Percentiles rank a stretch among this genome's conserved stretches.
Conservation (phyloP, 2,888 invertebrate species). For the Hyles lineata region DNA sequence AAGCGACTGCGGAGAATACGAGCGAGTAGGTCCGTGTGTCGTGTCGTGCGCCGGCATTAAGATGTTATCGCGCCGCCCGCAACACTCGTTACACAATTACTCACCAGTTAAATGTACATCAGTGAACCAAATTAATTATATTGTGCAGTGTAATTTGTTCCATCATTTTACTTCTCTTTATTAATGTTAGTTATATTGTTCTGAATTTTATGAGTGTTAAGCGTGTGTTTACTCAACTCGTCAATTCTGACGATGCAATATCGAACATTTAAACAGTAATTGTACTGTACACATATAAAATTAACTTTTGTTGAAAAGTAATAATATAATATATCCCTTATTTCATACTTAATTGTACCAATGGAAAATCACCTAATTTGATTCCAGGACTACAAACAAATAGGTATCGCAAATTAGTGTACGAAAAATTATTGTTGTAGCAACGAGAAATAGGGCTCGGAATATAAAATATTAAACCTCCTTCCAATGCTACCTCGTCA, state of each 20-base stretch:
- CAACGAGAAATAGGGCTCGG: no score
- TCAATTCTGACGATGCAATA: background rate
- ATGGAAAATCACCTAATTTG: no score
- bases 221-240: background rate
- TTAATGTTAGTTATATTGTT: background rate
- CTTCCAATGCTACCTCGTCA: no score
- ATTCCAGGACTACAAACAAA: no score
- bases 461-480: no score
- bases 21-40: background rate
- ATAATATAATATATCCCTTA: no score
- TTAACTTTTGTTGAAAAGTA: no score
- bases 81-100: constrained; percentile 44
- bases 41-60: constrained; percentile 35
- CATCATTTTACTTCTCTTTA: constrained; percentile 3
- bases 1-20: background rate
- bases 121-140: constrained; percentile 36
- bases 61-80: constrained; percentile 37
- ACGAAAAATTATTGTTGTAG: no score
- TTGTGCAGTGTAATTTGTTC: constrained; percentile 17
- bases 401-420: no score
- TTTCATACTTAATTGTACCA: no score
- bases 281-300: no score
- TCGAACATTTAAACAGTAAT: no score
- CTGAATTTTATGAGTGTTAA: background rate
- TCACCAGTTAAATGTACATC: constrained; percentile 41